phyloP scores from a whole-genome alignment of 92 coral and sea anemone genomes.

The Parazoanthus atlanticus region DNA sequence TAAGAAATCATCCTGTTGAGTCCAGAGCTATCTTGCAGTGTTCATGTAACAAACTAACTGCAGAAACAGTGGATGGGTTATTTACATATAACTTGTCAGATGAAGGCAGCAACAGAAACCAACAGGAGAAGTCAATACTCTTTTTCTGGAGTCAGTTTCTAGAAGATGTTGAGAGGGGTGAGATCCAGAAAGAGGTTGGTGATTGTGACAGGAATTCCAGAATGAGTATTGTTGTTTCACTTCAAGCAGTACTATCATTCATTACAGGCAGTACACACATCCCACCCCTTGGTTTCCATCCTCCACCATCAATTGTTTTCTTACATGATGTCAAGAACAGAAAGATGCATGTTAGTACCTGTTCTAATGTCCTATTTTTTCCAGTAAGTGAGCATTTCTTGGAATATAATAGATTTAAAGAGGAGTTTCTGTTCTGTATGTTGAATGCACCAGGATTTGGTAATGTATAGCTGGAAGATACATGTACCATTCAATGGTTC shows the following conservation, averaged over 20 bases:
- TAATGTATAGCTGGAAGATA: slow-evolving; percentile 31
- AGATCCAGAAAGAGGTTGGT: slow-evolving; percentile 31
- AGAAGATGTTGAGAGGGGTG: slow-evolving; percentile 63
- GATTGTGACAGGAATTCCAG: slow-evolving; percentile 26
- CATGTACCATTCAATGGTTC: slow-evolving; percentile 30
- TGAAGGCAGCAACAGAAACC: slow-evolving; percentile 63
- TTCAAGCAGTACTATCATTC: slow-evolving; percentile 48
- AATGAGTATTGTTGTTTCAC: slow-evolving; percentile 28
- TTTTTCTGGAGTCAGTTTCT: slow-evolving; percentile 57
- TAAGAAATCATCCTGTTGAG: slow-evolving; percentile 57
- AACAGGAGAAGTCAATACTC: slow-evolving; percentile 55
- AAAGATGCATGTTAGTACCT: slow-evolving; percentile 37
- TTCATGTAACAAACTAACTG: slow-evolving; percentile 54
- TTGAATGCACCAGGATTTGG: slow-evolving; percentile 42
- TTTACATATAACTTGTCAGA: slow-evolving; percentile 49
- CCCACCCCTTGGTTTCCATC: slow-evolving; percentile 58
- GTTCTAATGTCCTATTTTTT: slow-evolving; percentile 28
- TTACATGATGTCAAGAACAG: slow-evolving; percentile 38
- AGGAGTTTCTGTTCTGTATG: slow-evolving; percentile 42
- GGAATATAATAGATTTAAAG: slow-evolving; percentile 33
- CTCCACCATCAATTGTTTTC: slow-evolving; percentile 39
- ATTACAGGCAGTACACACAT: slow-evolving; percentile 44
- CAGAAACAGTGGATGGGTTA: slow-evolving; percentile 57
- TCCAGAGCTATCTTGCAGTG: slow-evolving; percentile 56
- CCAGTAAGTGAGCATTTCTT: slow-evolving; percentile 44